Evolutionary conservation across 2,888 invertebrate species (phyloP).

Genomic region (Acronicta alni): DNA sequence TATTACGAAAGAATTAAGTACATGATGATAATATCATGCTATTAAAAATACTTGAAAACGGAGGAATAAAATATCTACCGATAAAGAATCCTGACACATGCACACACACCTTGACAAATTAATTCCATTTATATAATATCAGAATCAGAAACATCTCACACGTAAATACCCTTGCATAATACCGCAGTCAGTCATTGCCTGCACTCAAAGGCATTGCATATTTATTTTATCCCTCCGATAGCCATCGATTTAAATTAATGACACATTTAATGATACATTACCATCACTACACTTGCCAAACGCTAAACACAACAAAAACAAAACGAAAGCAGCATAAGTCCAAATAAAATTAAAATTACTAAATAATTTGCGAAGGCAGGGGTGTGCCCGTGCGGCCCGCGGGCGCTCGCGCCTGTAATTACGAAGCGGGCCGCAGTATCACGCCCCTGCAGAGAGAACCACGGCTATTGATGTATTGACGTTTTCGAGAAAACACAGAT

Average conservation of each 20-base stretch:
- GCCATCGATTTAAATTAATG: slow-evolving; percentile 60
- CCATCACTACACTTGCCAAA: slow-evolving; percentile 74
- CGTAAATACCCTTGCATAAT: slow-evolving; percentile 26
- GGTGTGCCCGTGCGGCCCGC: slow-evolving; percentile 76
- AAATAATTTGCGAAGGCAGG: slow-evolving; percentile 84
- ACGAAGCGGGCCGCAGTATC: slow-evolving; percentile 74
- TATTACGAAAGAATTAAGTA: slow-evolving; percentile 1
- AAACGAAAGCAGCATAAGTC: slow-evolving; percentile 68
- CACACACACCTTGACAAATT: slow-evolving; percentile 39
- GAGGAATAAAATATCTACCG: background rate
- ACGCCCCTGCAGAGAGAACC: slow-evolving; percentile 73
- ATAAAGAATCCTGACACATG: slow-evolving; percentile 13
- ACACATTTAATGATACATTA: slow-evolving; percentile 60
- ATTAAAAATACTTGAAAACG: background rate
- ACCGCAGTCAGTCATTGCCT: slow-evolving; percentile 18
- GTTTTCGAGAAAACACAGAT: slow-evolving; percentile 66
- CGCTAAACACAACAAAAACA: slow-evolving; percentile 65
- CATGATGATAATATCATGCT: slow-evolving; percentile 4
- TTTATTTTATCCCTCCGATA: slow-evolving; percentile 57
- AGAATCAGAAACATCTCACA: slow-evolving; percentile 21
- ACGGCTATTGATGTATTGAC: slow-evolving; percentile 84
- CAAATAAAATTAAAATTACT: slow-evolving; percentile 86
- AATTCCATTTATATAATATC: slow-evolving; percentile 15
- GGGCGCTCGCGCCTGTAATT: slow-evolving; percentile 82
- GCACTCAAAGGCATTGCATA: slow-evolving; percentile 45